Evolutionary conservation across 2,113 vertebrate species (phyloP), one percentile per base, ranked within the genome.

Genomic region (Laterallus jamaicensis): DNA sequence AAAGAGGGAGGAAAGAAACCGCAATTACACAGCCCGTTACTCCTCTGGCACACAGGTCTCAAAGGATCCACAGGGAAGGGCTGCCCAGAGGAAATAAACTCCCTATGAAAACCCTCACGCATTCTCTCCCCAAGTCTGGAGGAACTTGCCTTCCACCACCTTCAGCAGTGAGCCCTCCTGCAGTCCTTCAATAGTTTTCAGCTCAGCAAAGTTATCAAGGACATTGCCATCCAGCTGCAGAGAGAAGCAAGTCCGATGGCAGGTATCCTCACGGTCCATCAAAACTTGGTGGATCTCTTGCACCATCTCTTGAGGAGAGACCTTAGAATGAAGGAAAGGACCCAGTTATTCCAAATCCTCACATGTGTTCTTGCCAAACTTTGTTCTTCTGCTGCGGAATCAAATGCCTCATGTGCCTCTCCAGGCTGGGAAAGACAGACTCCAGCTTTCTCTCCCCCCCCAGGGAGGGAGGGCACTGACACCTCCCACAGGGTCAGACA

Each of bases 251-350:
- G 99, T 99, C 76, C 99, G 99, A 84, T 99, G 99, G 95, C 99
- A 99, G 12, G 99, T 99, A 82, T 99, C 99, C 93, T 99, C 99
- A 0, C 99, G 98, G 96, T 99, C 99, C 99, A 99, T 99, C 92
- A 99, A 94, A 92, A 99, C 99, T 76, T 99, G 99, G 93, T 99
- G 99, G 95, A 99, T 99, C 96, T 99, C 99, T 94, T 99, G 99
- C 9, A 99, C 99, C 99, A 99, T 99, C 96, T 99, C 99, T 97
- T 99, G 99, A 8, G 99, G 99, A 44, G 99, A 99, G 10, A 99
- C 99, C 99, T 99, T 96, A 42, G 44, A 22, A 21, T 10, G 76
- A 39, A 75, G 20, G 84, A 17, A 95, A 93, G 35, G 79, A 60
- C 12, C 12, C 76, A 83, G 73, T 93, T 81, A 93, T 11, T 69